Evolutionary conservation across 1,140 invertebrate species (phyloP).

Genomic region (Carposina sasakii): DNA sequence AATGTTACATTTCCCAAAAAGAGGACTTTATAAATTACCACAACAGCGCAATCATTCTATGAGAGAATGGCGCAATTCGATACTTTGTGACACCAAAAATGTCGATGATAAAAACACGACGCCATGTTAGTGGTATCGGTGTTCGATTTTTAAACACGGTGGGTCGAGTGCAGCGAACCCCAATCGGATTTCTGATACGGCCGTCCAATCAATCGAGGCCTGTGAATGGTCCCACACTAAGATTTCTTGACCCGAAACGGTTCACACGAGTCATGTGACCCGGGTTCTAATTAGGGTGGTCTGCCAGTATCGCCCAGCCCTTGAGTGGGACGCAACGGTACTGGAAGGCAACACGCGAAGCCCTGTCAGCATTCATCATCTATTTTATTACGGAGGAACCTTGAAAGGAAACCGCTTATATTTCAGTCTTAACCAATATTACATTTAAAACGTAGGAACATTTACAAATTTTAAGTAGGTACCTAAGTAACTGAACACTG

Average conservation of each 20-base stretch:
- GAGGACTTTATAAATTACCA: too few relatives aligned
- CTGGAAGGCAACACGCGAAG: constrained; percentile 50
- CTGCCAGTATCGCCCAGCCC: constrained; percentile 38
- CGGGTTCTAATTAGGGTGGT: constrained; percentile 35
- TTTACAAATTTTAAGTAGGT: too few relatives aligned
- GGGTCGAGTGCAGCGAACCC: constrained; percentile 62
- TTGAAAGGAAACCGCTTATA: constrained; percentile 56
- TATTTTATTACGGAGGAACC: constrained; percentile 57
- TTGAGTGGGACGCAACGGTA: constrained; percentile 57
- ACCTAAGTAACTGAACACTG: too few relatives aligned
- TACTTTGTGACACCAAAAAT: too few relatives aligned
- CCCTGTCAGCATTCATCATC: constrained; percentile 62
- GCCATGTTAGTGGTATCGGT: constrained; percentile 39
- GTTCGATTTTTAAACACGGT: constrained; percentile 63
- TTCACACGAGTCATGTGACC: too few relatives aligned
- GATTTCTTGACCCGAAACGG: constrained; percentile 14
- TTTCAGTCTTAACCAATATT: constrained; percentile 52
- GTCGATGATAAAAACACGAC: constrained; percentile 21
- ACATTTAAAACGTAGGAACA: too few relatives aligned
- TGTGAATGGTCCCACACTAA: constrained; percentile 13
- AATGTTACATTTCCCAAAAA: too few relatives aligned
- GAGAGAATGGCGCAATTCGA: too few relatives aligned
- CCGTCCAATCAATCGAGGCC: constrained; percentile 38
- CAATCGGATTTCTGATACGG: constrained; percentile 45
- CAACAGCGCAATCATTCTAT: too few relatives aligned